phyloP scores from a whole-genome alignment of 2,888 invertebrate species.

The Tetrapedia diversipes region DNA sequence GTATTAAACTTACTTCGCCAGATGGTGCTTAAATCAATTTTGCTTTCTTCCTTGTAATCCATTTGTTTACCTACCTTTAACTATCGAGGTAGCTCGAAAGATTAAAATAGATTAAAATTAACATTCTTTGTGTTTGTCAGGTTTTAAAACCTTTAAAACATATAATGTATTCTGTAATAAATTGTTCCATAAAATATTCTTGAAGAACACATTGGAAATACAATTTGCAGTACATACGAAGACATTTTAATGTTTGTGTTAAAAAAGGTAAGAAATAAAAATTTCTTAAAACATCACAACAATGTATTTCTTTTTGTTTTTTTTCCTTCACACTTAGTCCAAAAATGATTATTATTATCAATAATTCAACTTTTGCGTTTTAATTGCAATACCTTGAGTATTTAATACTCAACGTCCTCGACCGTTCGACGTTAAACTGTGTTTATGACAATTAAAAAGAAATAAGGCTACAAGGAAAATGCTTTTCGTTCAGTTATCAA shows the following conservation, averaged over 20 bases:
- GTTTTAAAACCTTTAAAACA: background rate
- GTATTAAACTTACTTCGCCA: background rate
- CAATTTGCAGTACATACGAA: too few relatives aligned
- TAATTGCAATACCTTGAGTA: background rate
- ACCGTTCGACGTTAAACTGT: background rate
- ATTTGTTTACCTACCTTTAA: background rate
- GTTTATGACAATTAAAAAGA: conserved; percentile 6
- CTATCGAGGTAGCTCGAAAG: background rate
- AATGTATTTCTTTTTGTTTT: background rate
- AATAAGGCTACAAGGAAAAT: conserved; percentile 5
- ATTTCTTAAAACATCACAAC: background rate
- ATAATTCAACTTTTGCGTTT: background rate
- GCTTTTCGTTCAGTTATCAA: conserved; percentile 14
- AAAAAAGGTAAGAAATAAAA: background rate
- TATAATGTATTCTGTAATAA: background rate
- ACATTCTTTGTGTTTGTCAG: too few relatives aligned
- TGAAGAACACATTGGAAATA: too few relatives aligned
- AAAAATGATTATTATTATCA: background rate
- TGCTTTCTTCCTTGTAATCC: background rate
- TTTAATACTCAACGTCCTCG: conserved; percentile 1
- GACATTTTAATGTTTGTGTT: background rate
- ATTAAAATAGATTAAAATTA: conserved; percentile 3
- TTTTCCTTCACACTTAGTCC: background rate
- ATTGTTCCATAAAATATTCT: background rate
- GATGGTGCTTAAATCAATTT: conserved; percentile 2